A percentile compares a stretch with the other conserved stretches of the same genome.
Conservation (phyloP, 1,140 invertebrate species). For the Calliphora vicina region DNA sequence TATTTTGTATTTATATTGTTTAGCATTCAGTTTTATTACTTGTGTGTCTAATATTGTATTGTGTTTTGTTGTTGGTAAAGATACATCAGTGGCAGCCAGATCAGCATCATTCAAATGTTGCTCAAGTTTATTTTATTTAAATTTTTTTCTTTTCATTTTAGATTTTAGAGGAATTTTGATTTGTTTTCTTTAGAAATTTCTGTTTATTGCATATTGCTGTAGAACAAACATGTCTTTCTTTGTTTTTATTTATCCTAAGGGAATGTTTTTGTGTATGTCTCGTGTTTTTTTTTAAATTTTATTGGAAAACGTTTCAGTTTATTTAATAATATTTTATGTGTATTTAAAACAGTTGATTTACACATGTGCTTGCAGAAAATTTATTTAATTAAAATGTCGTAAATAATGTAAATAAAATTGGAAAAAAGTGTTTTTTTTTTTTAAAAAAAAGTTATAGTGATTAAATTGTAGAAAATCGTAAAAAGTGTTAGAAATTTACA, state of each 20-base stretch:
- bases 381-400: background rate
- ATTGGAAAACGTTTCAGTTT: background rate
- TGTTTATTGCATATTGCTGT: background rate
- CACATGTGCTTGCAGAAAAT: background rate
- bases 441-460: too few species aligned
- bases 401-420: background rate
- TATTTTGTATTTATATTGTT: background rate
- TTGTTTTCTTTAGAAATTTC: background rate
- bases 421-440: too few species aligned
- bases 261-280: background rate
- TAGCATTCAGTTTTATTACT: background rate
- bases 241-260: background rate
- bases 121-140: background rate
- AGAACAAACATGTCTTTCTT: background rate
- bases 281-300: background rate
- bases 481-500: too few species aligned
- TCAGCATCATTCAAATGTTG: background rate
- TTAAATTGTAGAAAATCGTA: too few species aligned
- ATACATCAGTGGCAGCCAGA: background rate
- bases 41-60: background rate
- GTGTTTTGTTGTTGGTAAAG: background rate
- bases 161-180: slow-evolving; percentile 9
- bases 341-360: background rate
- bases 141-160: background rate
- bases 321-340: background rate